A percentile compares a stretch with the other conserved stretches of the same genome.
phyloP scores from a whole-genome alignment of 1,140 invertebrate species.

The Drosophila equinoxialis region DNA sequence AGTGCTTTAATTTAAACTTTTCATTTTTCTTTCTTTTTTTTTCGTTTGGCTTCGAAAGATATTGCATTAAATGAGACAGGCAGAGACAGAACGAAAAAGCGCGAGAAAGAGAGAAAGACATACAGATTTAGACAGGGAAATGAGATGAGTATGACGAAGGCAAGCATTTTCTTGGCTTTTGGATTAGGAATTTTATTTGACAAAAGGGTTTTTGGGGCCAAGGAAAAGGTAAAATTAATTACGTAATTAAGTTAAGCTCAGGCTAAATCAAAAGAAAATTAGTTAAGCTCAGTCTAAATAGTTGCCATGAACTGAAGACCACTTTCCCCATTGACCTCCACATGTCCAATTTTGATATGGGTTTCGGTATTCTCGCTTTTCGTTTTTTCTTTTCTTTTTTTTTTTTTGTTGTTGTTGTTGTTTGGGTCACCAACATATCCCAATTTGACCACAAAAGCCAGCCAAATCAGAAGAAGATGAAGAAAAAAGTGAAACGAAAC shows the following conservation, averaged over 20 bases:
- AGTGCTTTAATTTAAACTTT: constrained; percentile 63
- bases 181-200: constrained; percentile 32
- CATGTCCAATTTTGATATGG: constrained; percentile 16
- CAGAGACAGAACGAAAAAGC: too few relatives aligned
- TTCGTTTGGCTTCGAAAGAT: constrained; percentile 52
- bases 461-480: constrained; percentile 21
- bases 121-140: not conserved
- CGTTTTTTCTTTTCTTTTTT: constrained; percentile 44
- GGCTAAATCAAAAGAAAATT: constrained; percentile 21
- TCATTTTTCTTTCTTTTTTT: constrained; percentile 59
- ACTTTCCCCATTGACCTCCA: constrained; percentile 11
- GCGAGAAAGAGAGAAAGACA: too few relatives aligned
- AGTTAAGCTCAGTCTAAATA: constrained; percentile 34
- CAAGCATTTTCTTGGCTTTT: constrained; percentile 26
- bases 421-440: constrained; percentile 49
- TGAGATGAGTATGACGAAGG: constrained; percentile 5
- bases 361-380: constrained; percentile 9
- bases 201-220: constrained; percentile 45
- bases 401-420: constrained; percentile 39
- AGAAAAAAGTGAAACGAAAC: not conserved
- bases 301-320: constrained; percentile 35
- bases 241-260: constrained; percentile 43
- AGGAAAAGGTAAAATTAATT: constrained; percentile 46
- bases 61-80: constrained; percentile 25
- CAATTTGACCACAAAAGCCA: constrained; percentile 58